Evolutionary conservation across 1,140 invertebrate species (phyloP).

Genomic region (Drosophila lini): DNA sequence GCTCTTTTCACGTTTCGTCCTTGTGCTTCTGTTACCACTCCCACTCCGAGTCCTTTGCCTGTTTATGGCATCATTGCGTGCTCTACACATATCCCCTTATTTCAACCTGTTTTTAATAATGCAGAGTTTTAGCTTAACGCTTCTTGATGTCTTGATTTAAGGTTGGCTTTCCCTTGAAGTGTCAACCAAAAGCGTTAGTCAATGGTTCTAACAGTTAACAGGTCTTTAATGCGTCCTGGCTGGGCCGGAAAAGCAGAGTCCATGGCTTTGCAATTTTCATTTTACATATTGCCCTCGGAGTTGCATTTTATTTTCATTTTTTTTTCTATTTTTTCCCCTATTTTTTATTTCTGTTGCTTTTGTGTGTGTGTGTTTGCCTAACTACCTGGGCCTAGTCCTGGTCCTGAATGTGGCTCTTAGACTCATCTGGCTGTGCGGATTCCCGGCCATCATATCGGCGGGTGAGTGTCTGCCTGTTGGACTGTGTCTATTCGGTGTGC

Average conservation of each 20-base stretch:
- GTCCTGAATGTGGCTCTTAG: constrained; percentile 48
- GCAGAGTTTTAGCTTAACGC: not conserved
- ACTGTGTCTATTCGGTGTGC: constrained; percentile 49
- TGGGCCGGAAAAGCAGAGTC: constrained; percentile 18
- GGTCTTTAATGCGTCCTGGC: constrained; percentile 47
- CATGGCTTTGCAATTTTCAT: constrained; percentile 66
- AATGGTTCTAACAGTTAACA: constrained; percentile 7
- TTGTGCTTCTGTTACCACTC: not conserved
- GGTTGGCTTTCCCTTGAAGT: not conserved
- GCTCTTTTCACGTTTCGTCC: constrained; percentile 11
- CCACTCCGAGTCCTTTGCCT: not conserved
- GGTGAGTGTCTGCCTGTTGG: constrained; percentile 41
- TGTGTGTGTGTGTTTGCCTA: constrained; percentile 57
- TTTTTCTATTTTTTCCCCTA: constrained; percentile 4
- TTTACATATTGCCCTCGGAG: constrained; percentile 81
- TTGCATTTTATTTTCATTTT: constrained; percentile 56
- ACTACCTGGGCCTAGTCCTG: constrained; percentile 45
- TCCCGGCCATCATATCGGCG: constrained; percentile 11
- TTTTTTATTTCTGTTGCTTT: constrained; percentile 40
- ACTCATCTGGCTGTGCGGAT: constrained; percentile 23
- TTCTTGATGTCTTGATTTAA: constrained; percentile 3
- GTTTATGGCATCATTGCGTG: constrained; percentile 26
- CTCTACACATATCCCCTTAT: not conserved
- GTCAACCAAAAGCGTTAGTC: not conserved
- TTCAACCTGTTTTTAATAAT: constrained; percentile 20